These are phyloP conservation scores for Stigmatopora argus DNA, from an alignment of 2,113 vertebrate genomes.

Conservation along the genomic window DNA sequence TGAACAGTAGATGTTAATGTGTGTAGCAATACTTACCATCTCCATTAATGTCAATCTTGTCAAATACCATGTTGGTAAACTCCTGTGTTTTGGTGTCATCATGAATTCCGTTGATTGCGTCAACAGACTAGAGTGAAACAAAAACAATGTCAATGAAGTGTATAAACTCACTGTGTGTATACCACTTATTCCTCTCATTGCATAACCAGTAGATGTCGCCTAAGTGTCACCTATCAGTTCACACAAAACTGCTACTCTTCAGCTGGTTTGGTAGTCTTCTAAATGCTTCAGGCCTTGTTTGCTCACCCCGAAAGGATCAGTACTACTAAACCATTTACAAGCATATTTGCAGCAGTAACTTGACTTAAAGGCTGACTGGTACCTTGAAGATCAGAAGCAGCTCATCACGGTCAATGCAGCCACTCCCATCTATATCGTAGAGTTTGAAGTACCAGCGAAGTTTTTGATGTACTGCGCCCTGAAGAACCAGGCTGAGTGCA, in stretches of 20 bases:
- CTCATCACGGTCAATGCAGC: conserved; percentile 77
- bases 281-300: not conserved
- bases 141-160: not conserved
- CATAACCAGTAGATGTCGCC: conserved; percentile 50
- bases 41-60: conserved; percentile 76
- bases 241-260: not conserved
- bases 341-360: not conserved
- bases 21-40: conserved; percentile 64
- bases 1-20: not conserved
- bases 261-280: not conserved
- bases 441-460: conserved; percentile 83
- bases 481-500: conserved; percentile 77
- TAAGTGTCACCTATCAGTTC: not conserved
- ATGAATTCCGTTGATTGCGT: conserved; percentile 70
- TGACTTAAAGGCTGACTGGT: not conserved
- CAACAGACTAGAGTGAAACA: conserved; percentile 66
- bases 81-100: conserved; percentile 70
- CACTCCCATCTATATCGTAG: conserved; percentile 77
- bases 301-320: not conserved
- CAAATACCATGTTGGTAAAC: conserved; percentile 76
- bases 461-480: conserved; percentile 79
- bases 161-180: too few relatives aligned
- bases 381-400: conserved; percentile 79
- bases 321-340: not conserved
- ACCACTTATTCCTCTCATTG: too few relatives aligned